Percentiles rank a stretch among this genome's conserved stretches.
These are phyloP conservation scores for Acanthurus tractus DNA, from an alignment of 2,797 vertebrate species.

Conservation along the genomic window DNA sequence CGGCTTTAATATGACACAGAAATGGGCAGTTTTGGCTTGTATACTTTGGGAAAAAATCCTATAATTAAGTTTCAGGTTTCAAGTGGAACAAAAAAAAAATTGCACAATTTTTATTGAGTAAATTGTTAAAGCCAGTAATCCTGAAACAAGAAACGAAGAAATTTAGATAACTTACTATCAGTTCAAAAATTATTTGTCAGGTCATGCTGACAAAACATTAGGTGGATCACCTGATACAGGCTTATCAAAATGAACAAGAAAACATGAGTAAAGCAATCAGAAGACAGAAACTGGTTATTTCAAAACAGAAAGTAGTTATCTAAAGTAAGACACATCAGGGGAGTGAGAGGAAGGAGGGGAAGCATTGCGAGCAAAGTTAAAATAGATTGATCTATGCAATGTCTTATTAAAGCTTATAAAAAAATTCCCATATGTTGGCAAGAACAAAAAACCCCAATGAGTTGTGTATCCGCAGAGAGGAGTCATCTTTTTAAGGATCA, in stretches of 20 bases:
- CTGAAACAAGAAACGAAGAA: neutral
- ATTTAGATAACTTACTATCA: neutral
- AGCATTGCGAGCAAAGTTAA: rapidly evolving
- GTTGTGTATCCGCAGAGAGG: neutral
- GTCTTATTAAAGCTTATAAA: neutral
- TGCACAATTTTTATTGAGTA: neutral
- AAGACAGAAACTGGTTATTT: neutral
- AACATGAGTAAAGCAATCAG: neutral
- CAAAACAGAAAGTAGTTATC: neutral
- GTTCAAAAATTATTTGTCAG: neutral
- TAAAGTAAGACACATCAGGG: neutral
- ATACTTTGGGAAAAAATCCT: neutral
- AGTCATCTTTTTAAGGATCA: slow-evolving; percentile 75
- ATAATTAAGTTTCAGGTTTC: neutral
- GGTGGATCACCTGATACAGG: neutral
- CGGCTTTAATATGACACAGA: neutral
- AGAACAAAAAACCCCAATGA: neutral
- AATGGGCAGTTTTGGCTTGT: neutral
- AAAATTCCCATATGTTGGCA: neutral
- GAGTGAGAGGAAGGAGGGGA: neutral
- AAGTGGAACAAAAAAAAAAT: neutral
- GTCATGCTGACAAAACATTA: neutral
- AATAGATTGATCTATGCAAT: neutral
- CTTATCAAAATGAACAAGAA: neutral
- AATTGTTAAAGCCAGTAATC: neutral